Percentiles rank a stretch among this genome's conserved stretches.
Conservation (phyloP, 1,140 invertebrate genomes). For the Bombus haemorrhoidalis region DNA sequence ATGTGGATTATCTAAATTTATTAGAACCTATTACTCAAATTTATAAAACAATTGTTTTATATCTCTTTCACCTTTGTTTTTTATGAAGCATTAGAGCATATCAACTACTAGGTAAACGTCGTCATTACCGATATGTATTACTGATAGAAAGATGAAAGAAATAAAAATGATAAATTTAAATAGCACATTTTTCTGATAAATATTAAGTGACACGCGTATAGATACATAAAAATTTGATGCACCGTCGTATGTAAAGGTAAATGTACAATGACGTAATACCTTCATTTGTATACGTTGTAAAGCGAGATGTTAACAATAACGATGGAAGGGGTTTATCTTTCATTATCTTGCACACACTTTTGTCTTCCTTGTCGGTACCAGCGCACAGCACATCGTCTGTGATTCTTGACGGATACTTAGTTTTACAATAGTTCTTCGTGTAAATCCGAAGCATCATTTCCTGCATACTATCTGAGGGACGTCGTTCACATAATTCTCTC, state of each 20-base stretch:
- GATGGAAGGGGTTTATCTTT: background rate
- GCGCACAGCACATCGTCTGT: slow-evolving; percentile 95
- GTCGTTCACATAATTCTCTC: slow-evolving; percentile 83
- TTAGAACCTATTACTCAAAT: no score
- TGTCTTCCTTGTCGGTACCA: slow-evolving; percentile 87
- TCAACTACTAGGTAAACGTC: slow-evolving; percentile 82
- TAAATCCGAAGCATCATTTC: slow-evolving; percentile 88
- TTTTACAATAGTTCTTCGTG: slow-evolving; percentile 88
- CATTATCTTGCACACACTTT: slow-evolving; percentile 88
- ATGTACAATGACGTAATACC: background rate
- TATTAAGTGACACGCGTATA: background rate
- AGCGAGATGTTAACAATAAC: slow-evolving; percentile 3
- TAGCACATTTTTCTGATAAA: background rate
- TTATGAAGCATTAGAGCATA: slow-evolving; percentile 48
- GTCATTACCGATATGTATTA: slow-evolving; percentile 82
- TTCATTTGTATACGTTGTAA: background rate
- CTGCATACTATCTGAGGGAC: slow-evolving; percentile 83
- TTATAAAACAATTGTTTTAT: background rate
- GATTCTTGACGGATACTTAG: slow-evolving; percentile 87
- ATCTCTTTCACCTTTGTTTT: background rate
- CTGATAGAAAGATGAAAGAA: background rate
- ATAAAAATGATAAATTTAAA: background rate
- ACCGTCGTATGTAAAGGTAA: background rate
- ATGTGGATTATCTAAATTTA: no score
- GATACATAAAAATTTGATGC: background rate